Conservation (phyloP, 1,140 invertebrate genomes). For the Kradibia gibbosae region DNA sequence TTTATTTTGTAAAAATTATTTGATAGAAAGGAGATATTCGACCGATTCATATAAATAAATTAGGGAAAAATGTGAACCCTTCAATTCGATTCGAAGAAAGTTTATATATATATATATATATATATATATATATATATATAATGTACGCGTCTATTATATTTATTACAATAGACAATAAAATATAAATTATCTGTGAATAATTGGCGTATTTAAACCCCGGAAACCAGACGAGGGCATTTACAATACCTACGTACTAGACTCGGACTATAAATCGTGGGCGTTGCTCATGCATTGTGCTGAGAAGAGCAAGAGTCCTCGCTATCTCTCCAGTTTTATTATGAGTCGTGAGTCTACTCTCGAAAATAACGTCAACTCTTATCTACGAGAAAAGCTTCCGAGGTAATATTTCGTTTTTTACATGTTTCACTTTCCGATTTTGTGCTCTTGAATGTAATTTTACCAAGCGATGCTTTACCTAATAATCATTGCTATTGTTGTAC, state of each 20-base stretch:
- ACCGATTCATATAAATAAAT: too few species aligned
- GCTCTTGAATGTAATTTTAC: not conserved
- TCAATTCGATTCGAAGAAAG: too few species aligned
- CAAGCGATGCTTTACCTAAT: not conserved
- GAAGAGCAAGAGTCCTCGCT: slow-evolving; percentile 83
- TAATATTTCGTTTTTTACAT: slow-evolving; percentile 49
- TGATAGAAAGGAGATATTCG: too few species aligned
- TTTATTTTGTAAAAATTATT: too few species aligned
- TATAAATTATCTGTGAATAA: slow-evolving; percentile 32
- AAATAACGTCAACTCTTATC: slow-evolving; percentile 76
- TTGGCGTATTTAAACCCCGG: not conserved
- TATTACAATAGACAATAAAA: not conserved
- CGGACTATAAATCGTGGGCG: slow-evolving; percentile 86
- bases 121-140: too few species aligned
- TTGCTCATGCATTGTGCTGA: slow-evolving; percentile 89
- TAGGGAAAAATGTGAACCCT: too few species aligned
- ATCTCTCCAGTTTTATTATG: slow-evolving; percentile 88
- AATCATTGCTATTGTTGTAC: not conserved
- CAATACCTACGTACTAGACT: slow-evolving; percentile 89
- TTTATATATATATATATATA: too few species aligned
- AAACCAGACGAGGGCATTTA: slow-evolving; percentile 87
- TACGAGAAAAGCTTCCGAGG: slow-evolving; percentile 76
- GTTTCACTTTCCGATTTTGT: slow-evolving; percentile 4
- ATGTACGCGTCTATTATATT: not conserved
- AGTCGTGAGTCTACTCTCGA: slow-evolving; percentile 77